These are phyloP conservation scores for Cheilosia impressa DNA, from an alignment of 2,888 invertebrate species.

Conservation along the genomic window DNA sequence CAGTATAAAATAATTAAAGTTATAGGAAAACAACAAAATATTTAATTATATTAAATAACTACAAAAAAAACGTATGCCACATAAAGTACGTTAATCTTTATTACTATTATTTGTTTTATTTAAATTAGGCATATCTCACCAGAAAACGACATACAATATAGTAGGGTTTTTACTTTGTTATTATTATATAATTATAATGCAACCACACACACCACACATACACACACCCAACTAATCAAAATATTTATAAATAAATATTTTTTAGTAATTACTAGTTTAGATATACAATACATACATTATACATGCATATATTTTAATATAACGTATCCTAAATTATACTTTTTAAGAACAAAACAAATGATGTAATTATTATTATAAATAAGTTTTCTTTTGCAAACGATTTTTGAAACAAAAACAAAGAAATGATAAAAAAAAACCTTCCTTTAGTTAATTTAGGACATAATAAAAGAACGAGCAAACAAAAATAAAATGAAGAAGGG, in stretches of 20 bases:
- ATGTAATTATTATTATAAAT: conserved; percentile 56
- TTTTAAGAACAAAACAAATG: conserved; percentile 62
- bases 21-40: conserved; percentile 44
- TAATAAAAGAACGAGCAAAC: conserved; percentile 30
- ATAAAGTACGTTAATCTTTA: conserved; percentile 47
- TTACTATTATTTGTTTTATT: conserved; percentile 33
- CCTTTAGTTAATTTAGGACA: conserved; percentile 63
- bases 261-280: conserved; percentile 66
- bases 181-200: conserved; percentile 48
- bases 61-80: conserved; percentile 52
- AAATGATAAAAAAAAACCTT: conserved; percentile 18
- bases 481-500: conserved; percentile 17
- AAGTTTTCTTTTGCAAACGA: conserved; percentile 41
- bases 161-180: conserved; percentile 36
- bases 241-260: conserved; percentile 58
- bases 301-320: conserved; percentile 69
- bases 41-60: conserved; percentile 55
- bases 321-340: conserved; percentile 62
- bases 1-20: conserved; percentile 67
- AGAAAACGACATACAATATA: conserved; percentile 49
- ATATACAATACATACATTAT: conserved; percentile 46
- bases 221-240: conserved; percentile 33
- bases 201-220: conserved; percentile 24
- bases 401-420: conserved; percentile 33
- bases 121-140: conserved; percentile 40